These are phyloP conservation scores for Zeuzera pyrina DNA, from an alignment of 2,888 invertebrate species.

Conservation along the genomic window DNA sequence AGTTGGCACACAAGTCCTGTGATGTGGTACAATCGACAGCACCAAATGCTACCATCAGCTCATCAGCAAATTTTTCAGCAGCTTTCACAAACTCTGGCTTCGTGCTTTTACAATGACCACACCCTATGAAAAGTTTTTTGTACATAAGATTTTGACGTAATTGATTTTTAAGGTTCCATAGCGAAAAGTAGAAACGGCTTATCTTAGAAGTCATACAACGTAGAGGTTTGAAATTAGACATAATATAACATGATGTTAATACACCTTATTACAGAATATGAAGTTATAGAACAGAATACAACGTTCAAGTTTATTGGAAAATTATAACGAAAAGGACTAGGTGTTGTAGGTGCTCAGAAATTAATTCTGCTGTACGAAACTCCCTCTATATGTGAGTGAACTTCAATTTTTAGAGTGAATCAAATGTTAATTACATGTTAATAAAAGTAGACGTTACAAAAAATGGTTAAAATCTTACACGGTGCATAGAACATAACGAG, in stretches of 20 bases:
- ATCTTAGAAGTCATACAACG: neutral
- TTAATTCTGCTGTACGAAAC: too few species aligned
- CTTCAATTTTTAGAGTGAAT: neutral
- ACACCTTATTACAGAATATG: neutral
- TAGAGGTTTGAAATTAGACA: neutral
- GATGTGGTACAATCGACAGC: constrained; percentile 87
- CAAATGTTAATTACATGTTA: neutral
- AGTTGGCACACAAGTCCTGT: constrained; percentile 75
- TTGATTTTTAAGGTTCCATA: neutral
- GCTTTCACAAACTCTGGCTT: constrained; percentile 84
- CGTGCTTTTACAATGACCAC: constrained; percentile 90
- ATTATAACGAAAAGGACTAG: too few species aligned
- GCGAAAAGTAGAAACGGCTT: neutral
- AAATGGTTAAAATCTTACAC: constrained; percentile 78
- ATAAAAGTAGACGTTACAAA: constrained; percentile 1
- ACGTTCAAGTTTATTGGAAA: too few species aligned
- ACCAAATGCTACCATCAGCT: constrained; percentile 83
- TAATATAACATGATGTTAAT: neutral
- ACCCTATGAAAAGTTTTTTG: constrained; percentile 74
- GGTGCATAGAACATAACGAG: constrained; percentile 95
- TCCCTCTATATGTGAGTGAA: too few species aligned
- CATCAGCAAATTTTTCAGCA: constrained; percentile 82
- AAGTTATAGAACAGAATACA: too few species aligned
- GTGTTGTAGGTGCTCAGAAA: too few species aligned
- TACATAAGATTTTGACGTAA: too few species aligned